These are phyloP conservation scores for Sarcophaga rosellei DNA, from an alignment of 2,888 invertebrate genomes.

Conservation along the genomic window DNA sequence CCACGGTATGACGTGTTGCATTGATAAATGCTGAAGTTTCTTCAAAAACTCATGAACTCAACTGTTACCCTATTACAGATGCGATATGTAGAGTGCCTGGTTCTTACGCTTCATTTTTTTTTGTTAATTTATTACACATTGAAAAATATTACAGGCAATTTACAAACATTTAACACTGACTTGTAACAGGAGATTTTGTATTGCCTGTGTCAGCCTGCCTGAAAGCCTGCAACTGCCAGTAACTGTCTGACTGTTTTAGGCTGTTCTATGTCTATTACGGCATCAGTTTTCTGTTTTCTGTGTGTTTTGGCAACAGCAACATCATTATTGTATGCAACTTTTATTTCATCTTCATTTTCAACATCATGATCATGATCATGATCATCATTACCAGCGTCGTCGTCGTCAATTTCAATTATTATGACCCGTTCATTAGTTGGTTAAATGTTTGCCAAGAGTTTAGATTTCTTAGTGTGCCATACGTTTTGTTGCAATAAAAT, in stretches of 20 bases:
- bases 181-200: slow-evolving; percentile 31
- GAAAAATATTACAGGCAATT: background rate
- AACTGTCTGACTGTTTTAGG: slow-evolving; percentile 13
- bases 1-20: no score
- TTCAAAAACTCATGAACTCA: no score
- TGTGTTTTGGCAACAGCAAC: slow-evolving; percentile 12
- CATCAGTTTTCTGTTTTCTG: background rate
- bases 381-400: slow-evolving; percentile 32
- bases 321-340: slow-evolving; percentile 17
- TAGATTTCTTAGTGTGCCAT: slow-evolving; percentile 17
- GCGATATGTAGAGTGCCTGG: background rate
- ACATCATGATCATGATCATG: slow-evolving; percentile 7
- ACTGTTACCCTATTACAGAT: no score
- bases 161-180: slow-evolving; percentile 17
- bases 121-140: background rate
- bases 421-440: slow-evolving; percentile 59
- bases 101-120: background rate
- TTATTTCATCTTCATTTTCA: slow-evolving; percentile 19
- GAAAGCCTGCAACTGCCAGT: no score
- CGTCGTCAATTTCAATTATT: slow-evolving; percentile 31
- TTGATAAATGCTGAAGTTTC: no score
- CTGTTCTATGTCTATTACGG: slow-evolving; percentile 7
- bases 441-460: slow-evolving; percentile 55
- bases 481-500: slow-evolving; percentile 53
- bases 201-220: no score